Evolutionary conservation across 2,888 invertebrate species (phyloP), one percentile per base, ranked within the genome.

Genomic region (Lymantria dispar): DNA sequence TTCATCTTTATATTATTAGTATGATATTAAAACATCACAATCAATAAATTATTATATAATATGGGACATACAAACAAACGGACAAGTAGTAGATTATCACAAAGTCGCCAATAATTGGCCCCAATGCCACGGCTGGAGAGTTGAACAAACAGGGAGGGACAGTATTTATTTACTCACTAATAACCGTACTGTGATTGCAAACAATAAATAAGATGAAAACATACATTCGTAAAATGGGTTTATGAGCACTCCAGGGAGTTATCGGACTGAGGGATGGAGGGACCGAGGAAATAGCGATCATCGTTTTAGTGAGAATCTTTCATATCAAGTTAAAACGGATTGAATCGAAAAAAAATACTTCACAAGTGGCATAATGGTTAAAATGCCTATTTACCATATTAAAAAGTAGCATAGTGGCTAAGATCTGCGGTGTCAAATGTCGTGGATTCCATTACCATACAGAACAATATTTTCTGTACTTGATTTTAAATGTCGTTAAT

Each of bases 141-240:
- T 72, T 74, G 53, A 11, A 59, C 83, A 90, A 88, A 90, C 64
- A 90, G 60, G 62, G 64, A 73, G 88, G 87, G 87, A 83, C 84
- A 80, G 81, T 87, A 86, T 88, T 85, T 89, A 87, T 88, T 87
- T 89, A 86, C 84, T 87, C 86, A 83, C 87, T 91, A 91, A 89
- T 90, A 88, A 87, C 84, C 70, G 73, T 78, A 76, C 77, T 70
- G 67, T 69, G 68, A 76, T 70, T 58, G 78, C 84, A 85, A 88
- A 88, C 82, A 89, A 85, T 87, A 87, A 88, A 85, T 81, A 87
- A 79, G 79, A 83, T 81, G 80, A 80, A 80, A 82, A 87, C 85
- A 85, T n/a, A 85, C 85, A 83, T 75, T 33, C 78, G 70, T 76
- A 80, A 83, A 89, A 90, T 90, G 74, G 87, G 87, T 83, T 90